A percentile compares a stretch with the other conserved stretches of the same genome.
Evolutionary conservation across 2,797 vertebrate genomes (phyloP).

Genomic region (Streptopelia turtur): DNA sequence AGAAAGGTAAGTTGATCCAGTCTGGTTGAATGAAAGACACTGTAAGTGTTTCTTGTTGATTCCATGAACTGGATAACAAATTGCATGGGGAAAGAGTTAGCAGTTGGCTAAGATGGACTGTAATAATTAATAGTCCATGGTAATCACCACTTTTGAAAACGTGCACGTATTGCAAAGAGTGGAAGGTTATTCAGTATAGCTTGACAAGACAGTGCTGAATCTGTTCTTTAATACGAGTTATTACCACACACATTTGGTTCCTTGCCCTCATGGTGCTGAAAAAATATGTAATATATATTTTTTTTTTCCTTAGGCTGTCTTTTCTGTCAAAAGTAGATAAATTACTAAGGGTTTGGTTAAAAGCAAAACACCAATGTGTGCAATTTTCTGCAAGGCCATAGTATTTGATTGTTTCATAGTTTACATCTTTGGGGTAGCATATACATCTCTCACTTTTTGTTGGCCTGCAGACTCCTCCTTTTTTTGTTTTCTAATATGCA

Average conservation of each 20-base stretch:
- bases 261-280: neutral
- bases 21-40: neutral
- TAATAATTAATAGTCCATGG: neutral
- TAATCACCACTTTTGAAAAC: neutral
- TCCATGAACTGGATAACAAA: neutral
- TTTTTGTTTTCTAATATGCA: neutral
- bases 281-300: neutral
- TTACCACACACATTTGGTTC: neutral
- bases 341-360: neutral
- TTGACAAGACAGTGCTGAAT: neutral
- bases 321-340: neutral
- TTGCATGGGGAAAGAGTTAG: neutral
- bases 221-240: neutral
- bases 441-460: neutral
- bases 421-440: neutral
- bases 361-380: neutral
- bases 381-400: neutral
- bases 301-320: neutral
- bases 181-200: neutral
- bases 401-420: neutral
- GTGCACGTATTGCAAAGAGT: neutral
- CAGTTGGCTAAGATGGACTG: neutral
- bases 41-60: neutral
- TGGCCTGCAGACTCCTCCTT: neutral
- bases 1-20: neutral